phyloP scores from a whole-genome alignment of 2,113 vertebrate species.

The Lipophrys pholis region DNA sequence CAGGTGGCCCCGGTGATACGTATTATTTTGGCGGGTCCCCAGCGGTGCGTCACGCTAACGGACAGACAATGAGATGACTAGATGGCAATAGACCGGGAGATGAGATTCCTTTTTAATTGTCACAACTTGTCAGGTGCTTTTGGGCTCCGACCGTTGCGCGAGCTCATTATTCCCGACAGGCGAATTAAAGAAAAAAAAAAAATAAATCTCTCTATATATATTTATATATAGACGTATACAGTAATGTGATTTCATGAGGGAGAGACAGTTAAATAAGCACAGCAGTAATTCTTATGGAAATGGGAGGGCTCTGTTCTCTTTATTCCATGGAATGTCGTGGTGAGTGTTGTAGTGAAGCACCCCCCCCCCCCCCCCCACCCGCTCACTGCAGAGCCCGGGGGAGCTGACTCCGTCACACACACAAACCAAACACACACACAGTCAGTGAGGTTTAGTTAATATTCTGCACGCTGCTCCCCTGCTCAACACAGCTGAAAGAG shows the following conservation, averaged over 20 bases:
- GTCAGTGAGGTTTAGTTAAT: slow-evolving; percentile 65
- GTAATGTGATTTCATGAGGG: slow-evolving; percentile 59
- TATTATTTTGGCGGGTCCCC: slow-evolving; percentile 54
- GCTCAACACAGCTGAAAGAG: slow-evolving; percentile 76
- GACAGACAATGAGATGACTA: slow-evolving; percentile 53
- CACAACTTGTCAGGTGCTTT: slow-evolving; percentile 73
- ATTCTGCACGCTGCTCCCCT: slow-evolving; percentile 72
- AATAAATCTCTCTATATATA: not conserved
- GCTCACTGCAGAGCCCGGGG: slow-evolving; percentile 27
- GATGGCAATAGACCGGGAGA: slow-evolving; percentile 64
- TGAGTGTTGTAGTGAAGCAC: slow-evolving; percentile 47
- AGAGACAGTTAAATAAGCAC: slow-evolving; percentile 66
- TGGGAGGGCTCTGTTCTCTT: slow-evolving; percentile 48
- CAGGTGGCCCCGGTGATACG: slow-evolving; percentile 32
- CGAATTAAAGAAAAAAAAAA: slow-evolving; percentile 44
- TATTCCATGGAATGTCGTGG: slow-evolving; percentile 59
- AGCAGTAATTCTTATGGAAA: slow-evolving; percentile 69
- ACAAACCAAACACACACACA: too few species aligned
- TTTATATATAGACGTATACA: slow-evolving; percentile 43
- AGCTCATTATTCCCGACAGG: slow-evolving; percentile 75
- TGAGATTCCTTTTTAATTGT: slow-evolving; percentile 81
- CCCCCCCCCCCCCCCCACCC: slow-evolving; percentile 27
- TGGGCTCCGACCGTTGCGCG: slow-evolving; percentile 52
- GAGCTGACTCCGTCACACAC: too few species aligned
- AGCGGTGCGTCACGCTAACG: slow-evolving; percentile 31